Percentiles rank a stretch among this genome's conserved stretches.
Conservation (phyloP, 2,113 vertebrate species). For the Smithornis capensis region DNA sequence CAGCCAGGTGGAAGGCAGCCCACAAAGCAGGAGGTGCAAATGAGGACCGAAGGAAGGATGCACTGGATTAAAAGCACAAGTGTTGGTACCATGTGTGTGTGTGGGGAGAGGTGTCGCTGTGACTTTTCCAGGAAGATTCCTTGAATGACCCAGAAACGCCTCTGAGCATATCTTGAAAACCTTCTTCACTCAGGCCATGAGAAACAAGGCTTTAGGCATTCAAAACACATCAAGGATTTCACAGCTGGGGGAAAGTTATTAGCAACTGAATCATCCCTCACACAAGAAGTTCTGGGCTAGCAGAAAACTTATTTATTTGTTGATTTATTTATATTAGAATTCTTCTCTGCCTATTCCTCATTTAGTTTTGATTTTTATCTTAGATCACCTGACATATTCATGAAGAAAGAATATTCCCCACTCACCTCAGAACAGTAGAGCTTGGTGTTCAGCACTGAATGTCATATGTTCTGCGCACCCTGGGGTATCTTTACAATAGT, state of each 20-base stretch:
- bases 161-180: not conserved
- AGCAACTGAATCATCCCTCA: not conserved
- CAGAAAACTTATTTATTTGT: slow-evolving; percentile 47
- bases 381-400: not conserved
- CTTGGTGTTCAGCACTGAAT: not conserved
- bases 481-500: slow-evolving; percentile 13
- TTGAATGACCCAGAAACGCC: slow-evolving; percentile 28
- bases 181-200: not conserved
- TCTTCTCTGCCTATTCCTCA: slow-evolving; percentile 26
- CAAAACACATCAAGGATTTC: not conserved
- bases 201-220: not conserved
- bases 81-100: slow-evolving; percentile 21
- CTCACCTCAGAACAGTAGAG: not conserved
- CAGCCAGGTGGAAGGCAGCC: slow-evolving; percentile 28
- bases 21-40: slow-evolving; percentile 37
- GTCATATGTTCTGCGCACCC: not conserved
- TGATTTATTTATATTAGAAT: slow-evolving; percentile 58
- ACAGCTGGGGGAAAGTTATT: not conserved
- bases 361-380: slow-evolving; percentile 19
- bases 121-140: slow-evolving; percentile 49
- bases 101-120: not conserved
- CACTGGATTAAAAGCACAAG: slow-evolving; percentile 63
- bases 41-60: not conserved
- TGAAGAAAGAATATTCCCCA: not conserved
- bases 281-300: not conserved